Evolutionary conservation across 2,888 invertebrate species (phyloP).

Genomic region (Diarsia mendica): DNA sequence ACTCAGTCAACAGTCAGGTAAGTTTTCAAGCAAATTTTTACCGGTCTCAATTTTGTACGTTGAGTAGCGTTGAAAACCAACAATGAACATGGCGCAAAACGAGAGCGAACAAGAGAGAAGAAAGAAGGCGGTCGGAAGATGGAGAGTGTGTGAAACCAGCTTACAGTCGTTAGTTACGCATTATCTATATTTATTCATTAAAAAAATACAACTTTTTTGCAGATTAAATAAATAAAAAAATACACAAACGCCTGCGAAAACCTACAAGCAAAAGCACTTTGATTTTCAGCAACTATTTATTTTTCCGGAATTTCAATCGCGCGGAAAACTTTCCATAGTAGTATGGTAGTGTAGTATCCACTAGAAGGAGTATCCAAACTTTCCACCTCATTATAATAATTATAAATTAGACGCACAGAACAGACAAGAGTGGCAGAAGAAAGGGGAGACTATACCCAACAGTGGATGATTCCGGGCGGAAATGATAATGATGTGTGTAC

Average conservation of each 20-base stretch:
- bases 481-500: constrained; percentile 40
- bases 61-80: not conserved
- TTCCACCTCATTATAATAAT: not conserved
- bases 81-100: not conserved
- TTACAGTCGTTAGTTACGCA: not conserved
- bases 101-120: no score
- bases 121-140: not conserved
- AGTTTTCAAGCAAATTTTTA: no score
- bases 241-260: constrained; percentile 10
- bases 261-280: constrained; percentile 4
- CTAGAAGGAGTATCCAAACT: not conserved
- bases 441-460: no score
- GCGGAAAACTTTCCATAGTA: not conserved
- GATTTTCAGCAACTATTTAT: not conserved
- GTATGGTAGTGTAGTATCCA: not conserved
- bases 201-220: not conserved
- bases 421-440: no score
- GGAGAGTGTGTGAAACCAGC: not conserved
- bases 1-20: no score
- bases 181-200: not conserved
- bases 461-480: no score
- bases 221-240: not conserved
- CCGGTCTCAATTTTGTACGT: no score
- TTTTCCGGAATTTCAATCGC: not conserved
- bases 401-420: no score